Evolutionary conservation across 2,888 invertebrate species (phyloP).

Genomic region (Argyresthia goedartella): DNA sequence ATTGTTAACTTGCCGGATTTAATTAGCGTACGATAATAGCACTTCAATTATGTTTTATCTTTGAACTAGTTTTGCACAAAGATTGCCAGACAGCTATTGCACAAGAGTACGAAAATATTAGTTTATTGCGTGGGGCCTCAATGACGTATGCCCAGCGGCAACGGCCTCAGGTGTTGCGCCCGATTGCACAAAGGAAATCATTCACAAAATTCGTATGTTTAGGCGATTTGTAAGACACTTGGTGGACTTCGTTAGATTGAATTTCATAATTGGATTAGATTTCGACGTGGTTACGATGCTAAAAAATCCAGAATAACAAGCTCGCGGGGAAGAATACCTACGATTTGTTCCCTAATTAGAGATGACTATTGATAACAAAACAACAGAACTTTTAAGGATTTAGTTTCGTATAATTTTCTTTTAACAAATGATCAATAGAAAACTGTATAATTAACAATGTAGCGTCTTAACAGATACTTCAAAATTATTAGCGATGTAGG

Average conservation of each 20-base stretch:
- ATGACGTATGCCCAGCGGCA: conserved; percentile 20
- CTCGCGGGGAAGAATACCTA: neutral
- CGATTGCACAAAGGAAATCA: conserved; percentile 28
- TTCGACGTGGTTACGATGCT: neutral
- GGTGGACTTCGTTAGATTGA: neutral
- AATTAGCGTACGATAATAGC: conserved; percentile 15
- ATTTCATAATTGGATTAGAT: neutral
- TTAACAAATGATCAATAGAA: conserved; percentile 72
- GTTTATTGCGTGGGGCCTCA: conserved; percentile 21
- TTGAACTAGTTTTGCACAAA: conserved; percentile 26
- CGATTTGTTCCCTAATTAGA: too few species aligned
- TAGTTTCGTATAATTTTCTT: conserved; percentile 72
- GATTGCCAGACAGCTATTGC: conserved; percentile 34
- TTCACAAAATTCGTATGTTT: neutral
- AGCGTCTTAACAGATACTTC: conserved; percentile 69
- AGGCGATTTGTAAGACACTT: too few species aligned
- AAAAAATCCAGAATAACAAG: neutral
- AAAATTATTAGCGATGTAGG: conserved; percentile 68
- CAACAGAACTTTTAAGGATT: conserved; percentile 53
- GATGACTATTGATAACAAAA: neutral
- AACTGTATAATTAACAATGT: conserved; percentile 72
- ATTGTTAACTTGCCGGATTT: neutral
- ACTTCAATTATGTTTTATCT: conserved; percentile 2
- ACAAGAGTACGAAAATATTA: conserved; percentile 43
- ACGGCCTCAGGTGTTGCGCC: conserved; percentile 20